These are phyloP conservation scores for Drosophila dives DNA, from an alignment of 2,888 invertebrate species.

Conservation along the genomic window DNA sequence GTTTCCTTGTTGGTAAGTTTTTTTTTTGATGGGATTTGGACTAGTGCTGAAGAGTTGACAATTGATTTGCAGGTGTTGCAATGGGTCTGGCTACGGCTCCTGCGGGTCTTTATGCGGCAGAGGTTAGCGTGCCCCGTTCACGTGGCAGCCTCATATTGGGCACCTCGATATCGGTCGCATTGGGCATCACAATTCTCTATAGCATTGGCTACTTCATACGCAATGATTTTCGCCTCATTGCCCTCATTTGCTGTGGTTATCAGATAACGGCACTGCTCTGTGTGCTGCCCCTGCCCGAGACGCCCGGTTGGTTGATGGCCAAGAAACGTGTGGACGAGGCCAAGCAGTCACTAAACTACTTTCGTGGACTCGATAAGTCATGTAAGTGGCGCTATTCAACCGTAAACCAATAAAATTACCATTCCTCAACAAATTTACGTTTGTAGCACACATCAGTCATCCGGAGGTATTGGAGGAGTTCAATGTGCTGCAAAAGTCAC, in stretches of 20 bases:
- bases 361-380: slow-evolving; percentile 86
- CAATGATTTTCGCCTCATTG: slow-evolving; percentile 83
- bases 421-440: not conserved
- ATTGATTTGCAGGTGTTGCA: slow-evolving; percentile 70
- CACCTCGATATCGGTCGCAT: slow-evolving; percentile 88
- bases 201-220: slow-evolving; percentile 86
- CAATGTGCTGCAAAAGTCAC: slow-evolving; percentile 74
- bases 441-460: slow-evolving; percentile 73
- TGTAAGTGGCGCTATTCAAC: slow-evolving; percentile 53
- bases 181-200: slow-evolving; percentile 88
- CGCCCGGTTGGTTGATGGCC: slow-evolving; percentile 89
- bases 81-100: slow-evolving; percentile 84
- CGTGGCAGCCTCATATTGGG: slow-evolving; percentile 88
- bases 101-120: slow-evolving; percentile 84
- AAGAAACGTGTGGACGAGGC: slow-evolving; percentile 87
- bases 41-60: not conserved
- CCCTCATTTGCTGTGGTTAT: slow-evolving; percentile 80
- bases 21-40: not conserved
- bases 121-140: slow-evolving; percentile 86
- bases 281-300: slow-evolving; percentile 87
- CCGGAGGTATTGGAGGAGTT: slow-evolving; percentile 80
- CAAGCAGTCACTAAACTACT: slow-evolving; percentile 87
- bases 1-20: slow-evolving; percentile 83
- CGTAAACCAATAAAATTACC: not conserved
- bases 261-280: slow-evolving; percentile 83